phyloP scores from a whole-genome alignment of 2,797 vertebrate species.

The Schizopygopsis pylzovi region DNA sequence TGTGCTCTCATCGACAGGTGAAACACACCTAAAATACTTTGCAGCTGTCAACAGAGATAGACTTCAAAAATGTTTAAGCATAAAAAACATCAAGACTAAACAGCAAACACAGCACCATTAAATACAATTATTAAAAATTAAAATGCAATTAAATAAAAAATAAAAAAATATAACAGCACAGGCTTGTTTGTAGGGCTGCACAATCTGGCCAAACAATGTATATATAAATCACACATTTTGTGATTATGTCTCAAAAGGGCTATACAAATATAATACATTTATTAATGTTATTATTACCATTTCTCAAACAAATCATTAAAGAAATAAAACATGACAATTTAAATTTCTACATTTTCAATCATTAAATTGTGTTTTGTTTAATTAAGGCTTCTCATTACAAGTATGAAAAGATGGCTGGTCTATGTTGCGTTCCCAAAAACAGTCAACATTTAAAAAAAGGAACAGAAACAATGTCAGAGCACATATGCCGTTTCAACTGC shows the following conservation, averaged over 20 bases:
- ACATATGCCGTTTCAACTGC: neutral
- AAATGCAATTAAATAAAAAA: too few relatives aligned
- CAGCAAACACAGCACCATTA: too few relatives aligned
- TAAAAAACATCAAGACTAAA: neutral
- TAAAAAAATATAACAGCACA: too few relatives aligned
- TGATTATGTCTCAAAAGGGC: too few relatives aligned
- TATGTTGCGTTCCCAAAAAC: neutral
- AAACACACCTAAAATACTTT: neutral
- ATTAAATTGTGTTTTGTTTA: neutral
- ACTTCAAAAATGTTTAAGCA: neutral
- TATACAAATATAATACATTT: neutral
- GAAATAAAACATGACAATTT: neutral
- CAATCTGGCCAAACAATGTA: neutral
- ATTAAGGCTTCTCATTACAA: neutral
- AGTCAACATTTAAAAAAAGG: neutral
- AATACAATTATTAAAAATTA: too few relatives aligned
- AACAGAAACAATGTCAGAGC: neutral
- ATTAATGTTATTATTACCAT: neutral
- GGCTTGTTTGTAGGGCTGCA: too few relatives aligned
- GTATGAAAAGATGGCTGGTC: neutral
- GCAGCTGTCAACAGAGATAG: neutral
- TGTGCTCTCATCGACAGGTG: neutral
- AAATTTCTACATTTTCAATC: neutral
- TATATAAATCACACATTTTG: too few relatives aligned
- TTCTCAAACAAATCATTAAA: neutral